Conservation (phyloP, 1,140 invertebrate species). For the Drosophila ananassae region DNA sequence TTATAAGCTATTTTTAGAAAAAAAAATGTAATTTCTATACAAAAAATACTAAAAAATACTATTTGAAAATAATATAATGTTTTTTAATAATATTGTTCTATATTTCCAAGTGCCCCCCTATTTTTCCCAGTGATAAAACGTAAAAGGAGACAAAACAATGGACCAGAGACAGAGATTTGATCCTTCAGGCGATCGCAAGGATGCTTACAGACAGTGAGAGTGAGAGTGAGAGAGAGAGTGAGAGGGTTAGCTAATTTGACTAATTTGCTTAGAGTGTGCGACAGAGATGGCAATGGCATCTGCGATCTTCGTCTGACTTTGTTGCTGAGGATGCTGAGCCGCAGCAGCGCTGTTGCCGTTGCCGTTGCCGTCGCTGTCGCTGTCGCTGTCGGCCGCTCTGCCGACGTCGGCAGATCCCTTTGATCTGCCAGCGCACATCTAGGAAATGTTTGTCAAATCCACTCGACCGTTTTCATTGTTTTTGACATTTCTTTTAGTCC, state of each 20-base stretch:
- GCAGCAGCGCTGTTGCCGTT: not conserved
- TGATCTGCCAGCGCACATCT: constrained; percentile 83
- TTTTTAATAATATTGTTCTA: too few relatives aligned
- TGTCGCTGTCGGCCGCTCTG: constrained; percentile 9
- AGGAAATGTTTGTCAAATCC: constrained; percentile 84
- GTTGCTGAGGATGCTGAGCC: constrained; percentile 24
- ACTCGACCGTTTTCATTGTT: constrained; percentile 82
- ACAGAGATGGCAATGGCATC: constrained; percentile 10
- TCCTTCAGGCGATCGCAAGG: constrained; percentile 1
- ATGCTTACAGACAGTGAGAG: not conserved
- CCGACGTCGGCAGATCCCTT: constrained; percentile 54
- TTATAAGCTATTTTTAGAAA: too few relatives aligned
- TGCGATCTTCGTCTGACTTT: constrained; percentile 29
- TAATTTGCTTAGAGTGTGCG: constrained; percentile 47
- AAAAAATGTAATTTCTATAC: too few relatives aligned
- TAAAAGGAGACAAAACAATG: constrained; percentile 3
- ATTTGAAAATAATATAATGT: too few relatives aligned
- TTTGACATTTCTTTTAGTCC: constrained; percentile 82
- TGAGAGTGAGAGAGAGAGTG: not conserved
- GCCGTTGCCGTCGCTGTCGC: constrained; percentile 5
- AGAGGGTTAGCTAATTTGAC: constrained; percentile 68
- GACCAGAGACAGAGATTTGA: not conserved
- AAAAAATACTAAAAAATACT: too few relatives aligned
- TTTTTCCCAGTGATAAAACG: not conserved
- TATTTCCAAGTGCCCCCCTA: too few relatives aligned